Evolutionary conservation across 1,140 invertebrate genomes (phyloP), one percentile per base, ranked within the genome.

Genomic region (Chrysomallon squamiferum): DNA sequence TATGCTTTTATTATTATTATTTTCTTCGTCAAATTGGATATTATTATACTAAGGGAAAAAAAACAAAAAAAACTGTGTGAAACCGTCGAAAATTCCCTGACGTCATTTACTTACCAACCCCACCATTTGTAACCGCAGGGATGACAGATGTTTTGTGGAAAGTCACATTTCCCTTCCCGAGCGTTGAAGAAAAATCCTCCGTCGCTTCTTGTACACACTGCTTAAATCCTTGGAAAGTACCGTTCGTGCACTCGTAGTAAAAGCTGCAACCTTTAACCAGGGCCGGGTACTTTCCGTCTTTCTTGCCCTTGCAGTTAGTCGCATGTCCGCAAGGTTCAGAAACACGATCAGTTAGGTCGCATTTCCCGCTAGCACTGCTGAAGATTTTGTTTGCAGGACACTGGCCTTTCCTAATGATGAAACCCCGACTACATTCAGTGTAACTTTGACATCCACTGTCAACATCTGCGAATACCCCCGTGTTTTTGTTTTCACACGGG

Each of bases 61-160:
- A n/a, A n/a, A n/a, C n/a, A n/a, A n/a, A n/a, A n/a, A n/a, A n/a
- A n/a, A n/a, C n/a, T n/a, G n/a, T n/a, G n/a, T n/a, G n/a, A n/a
- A n/a, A n/a, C n/a, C n/a, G n/a, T n/a, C n/a, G n/a, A n/a, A n/a
- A n/a, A n/a, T n/a, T n/a, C n/a, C n/a, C n/a, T n/a, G n/a, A n/a
- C n/a, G n/a, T n/a, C n/a, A 38, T 5, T 38, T 38, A 62, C 71
- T 68, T 65, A 72, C 71, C 71, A 72, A 6, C 71, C 71, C 71
- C 71, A 72, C 71, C 71, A 72, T 22, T 64, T 65, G 64, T 75
- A 72, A 32, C 73, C 73, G 56, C 73, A 75, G 1, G 73, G 73
- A 18, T 70, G 67, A 54, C 73, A 75, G 33, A 75, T 67, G 57
- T 75, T 75, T 56, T 70, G 70, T 7, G 67, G 73, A 41, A 67